Evolutionary conservation across 2,888 invertebrate species (phyloP).

Genomic region (Callosobruchus maculatus): DNA sequence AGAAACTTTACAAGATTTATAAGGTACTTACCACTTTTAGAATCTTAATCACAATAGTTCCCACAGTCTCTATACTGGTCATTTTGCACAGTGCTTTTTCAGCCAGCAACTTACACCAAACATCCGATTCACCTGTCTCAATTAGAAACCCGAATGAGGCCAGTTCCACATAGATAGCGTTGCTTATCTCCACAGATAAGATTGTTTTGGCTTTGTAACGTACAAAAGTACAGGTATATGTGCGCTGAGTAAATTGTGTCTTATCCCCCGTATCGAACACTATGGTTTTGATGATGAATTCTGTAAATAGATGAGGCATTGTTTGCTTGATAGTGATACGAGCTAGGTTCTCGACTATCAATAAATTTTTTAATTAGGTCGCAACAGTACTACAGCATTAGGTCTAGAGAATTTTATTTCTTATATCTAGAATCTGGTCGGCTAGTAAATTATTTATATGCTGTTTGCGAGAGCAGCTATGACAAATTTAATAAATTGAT

Average conservation of each 20-base stretch:
- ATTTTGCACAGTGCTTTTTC: constrained; percentile 50
- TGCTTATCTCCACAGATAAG: background rate
- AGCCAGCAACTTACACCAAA: background rate
- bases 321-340: background rate
- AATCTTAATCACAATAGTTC: constrained; percentile 74
- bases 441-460: no score
- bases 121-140: background rate
- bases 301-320: background rate
- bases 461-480: no score
- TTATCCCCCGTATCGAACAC: background rate
- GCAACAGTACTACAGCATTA: no score
- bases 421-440: no score
- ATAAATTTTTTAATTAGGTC: no score
- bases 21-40: constrained; percentile 76
- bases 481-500: no score
- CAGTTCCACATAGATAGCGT: background rate
- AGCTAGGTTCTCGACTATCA: background rate
- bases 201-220: background rate
- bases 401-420: no score
- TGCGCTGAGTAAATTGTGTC: background rate
- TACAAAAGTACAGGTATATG: background rate
- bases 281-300: background rate
- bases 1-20: background rate
- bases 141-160: background rate
- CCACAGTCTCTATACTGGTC: constrained; percentile 79